These are phyloP conservation scores for Siphlonurus alternatus DNA, from an alignment of 2,888 invertebrate species.

Conservation along the genomic window DNA sequence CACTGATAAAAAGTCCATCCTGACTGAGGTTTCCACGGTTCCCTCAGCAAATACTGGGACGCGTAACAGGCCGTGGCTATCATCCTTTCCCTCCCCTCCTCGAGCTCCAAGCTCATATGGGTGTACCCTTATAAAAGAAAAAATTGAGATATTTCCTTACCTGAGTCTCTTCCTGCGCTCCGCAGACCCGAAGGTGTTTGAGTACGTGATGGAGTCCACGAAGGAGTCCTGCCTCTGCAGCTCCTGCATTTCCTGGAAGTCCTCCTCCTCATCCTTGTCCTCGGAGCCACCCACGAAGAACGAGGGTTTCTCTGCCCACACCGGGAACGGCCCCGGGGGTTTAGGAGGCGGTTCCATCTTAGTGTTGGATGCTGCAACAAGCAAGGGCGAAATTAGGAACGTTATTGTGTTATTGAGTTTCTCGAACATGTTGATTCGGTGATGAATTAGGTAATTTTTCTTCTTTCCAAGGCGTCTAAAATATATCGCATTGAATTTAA, in stretches of 20 bases:
- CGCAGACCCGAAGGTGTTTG: conserved; percentile 24
- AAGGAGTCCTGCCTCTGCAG: conserved; percentile 21
- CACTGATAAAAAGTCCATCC: too few relatives aligned
- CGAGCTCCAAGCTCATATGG: not conserved
- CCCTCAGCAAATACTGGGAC: too few relatives aligned
- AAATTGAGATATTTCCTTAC: conserved; percentile 24
- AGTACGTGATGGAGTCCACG: conserved; percentile 18
- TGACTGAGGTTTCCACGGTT: too few relatives aligned
- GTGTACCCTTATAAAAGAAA: conserved; percentile 16
- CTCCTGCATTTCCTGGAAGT: conserved; percentile 17
- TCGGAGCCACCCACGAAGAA: conserved; percentile 5
- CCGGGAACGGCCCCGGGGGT: too few relatives aligned
- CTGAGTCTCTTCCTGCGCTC: conserved; percentile 31
- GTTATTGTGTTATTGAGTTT: too few relatives aligned
- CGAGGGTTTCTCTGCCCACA: not conserved
- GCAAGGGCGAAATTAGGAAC: too few relatives aligned
- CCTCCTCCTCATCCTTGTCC: conserved; percentile 12
- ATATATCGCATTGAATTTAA: too few relatives aligned
- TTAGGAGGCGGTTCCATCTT: not conserved
- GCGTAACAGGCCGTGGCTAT: too few relatives aligned
- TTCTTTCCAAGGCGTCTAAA: too few relatives aligned
- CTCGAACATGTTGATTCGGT: too few relatives aligned
- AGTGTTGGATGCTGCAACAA: not conserved
- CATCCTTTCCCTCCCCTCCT: too few relatives aligned
- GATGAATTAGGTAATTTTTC: too few relatives aligned